phyloP scores from a whole-genome alignment of 2,797 vertebrate genomes.

The Crocodylus rhombifer region DNA sequence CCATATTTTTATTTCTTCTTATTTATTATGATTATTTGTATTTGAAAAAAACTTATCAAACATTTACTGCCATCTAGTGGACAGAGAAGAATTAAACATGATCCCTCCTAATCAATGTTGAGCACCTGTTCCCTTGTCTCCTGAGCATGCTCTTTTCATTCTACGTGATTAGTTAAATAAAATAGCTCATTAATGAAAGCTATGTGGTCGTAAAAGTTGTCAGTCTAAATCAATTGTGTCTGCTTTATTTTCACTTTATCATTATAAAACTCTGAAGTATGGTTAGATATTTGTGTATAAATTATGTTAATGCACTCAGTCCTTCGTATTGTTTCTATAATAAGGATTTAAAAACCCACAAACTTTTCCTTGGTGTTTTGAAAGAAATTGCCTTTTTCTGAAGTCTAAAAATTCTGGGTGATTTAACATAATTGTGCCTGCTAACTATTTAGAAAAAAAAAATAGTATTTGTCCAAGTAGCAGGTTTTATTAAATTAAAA shows the following conservation, averaged over 20 bases:
- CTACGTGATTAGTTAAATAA: constrained; percentile 59
- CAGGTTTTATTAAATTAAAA: neutral
- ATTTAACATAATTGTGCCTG: neutral
- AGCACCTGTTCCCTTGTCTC: constrained; percentile 3
- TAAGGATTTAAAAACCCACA: neutral
- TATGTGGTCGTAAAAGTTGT: constrained; percentile 75
- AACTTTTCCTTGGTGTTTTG: neutral
- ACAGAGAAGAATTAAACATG: neutral
- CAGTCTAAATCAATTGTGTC: constrained; percentile 75
- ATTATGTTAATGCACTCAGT: constrained; percentile 76
- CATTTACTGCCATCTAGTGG: constrained; percentile 89
- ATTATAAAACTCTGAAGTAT: constrained; percentile 62
- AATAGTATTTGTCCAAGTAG: too few relatives aligned
- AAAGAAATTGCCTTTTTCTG: neutral
- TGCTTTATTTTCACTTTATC: constrained; percentile 74
- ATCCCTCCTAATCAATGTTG: neutral
- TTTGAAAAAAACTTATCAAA: constrained; percentile 69
- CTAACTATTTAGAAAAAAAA: neutral
- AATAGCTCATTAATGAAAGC: constrained; percentile 77
- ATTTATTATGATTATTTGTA: neutral
- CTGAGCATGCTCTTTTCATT: neutral
- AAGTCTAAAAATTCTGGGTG: neutral
- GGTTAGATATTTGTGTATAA: constrained; percentile 83
- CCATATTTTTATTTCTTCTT: neutral
- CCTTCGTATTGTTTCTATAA: neutral